Percentiles rank a stretch among this genome's conserved stretches.
Evolutionary conservation across 1,140 invertebrate genomes (phyloP).

Genomic region (Piezodorus guildinii): DNA sequence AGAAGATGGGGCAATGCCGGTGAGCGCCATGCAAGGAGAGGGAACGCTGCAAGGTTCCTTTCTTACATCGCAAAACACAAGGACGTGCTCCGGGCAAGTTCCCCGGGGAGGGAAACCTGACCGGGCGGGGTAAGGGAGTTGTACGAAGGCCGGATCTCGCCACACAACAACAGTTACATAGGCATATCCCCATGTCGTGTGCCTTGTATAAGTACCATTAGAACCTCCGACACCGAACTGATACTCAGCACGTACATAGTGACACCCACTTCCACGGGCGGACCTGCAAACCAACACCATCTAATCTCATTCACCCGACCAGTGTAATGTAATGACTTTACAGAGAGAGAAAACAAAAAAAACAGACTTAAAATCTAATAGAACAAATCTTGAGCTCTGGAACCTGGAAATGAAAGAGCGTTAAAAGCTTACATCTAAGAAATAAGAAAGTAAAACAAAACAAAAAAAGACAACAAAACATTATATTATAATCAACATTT

Average conservation of each 20-base stretch:
- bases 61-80: constrained; percentile 6
- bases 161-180: constrained; percentile 7
- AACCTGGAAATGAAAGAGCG: constrained; percentile 14
- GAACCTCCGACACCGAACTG: constrained; percentile 94
- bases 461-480: constrained; percentile 11
- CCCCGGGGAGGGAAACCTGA: not conserved
- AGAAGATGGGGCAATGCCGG: constrained; percentile 3
- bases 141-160: not conserved
- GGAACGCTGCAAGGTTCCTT: constrained; percentile 26
- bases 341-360: constrained; percentile 13
- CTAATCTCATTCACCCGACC: constrained; percentile 4
- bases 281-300: constrained; percentile 60
- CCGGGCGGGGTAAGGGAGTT: not conserved
- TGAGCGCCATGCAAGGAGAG: constrained; percentile 16
- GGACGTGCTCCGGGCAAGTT: not conserved
- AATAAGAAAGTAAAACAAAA: constrained; percentile 12
- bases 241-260: constrained; percentile 97
- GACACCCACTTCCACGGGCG: constrained; percentile 89
- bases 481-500: constrained; percentile 8
- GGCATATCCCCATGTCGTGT: constrained; percentile 11
- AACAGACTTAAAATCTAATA: constrained; percentile 7
- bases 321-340: constrained; percentile 13
- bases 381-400: constrained; percentile 11
- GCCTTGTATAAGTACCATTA: constrained; percentile 65
- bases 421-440: constrained; percentile 22